Base-by-base conservation (phyloP, 37 sponge, comb jelly and placozoan genomes). In the Petrosia ficiformis region DNA sequence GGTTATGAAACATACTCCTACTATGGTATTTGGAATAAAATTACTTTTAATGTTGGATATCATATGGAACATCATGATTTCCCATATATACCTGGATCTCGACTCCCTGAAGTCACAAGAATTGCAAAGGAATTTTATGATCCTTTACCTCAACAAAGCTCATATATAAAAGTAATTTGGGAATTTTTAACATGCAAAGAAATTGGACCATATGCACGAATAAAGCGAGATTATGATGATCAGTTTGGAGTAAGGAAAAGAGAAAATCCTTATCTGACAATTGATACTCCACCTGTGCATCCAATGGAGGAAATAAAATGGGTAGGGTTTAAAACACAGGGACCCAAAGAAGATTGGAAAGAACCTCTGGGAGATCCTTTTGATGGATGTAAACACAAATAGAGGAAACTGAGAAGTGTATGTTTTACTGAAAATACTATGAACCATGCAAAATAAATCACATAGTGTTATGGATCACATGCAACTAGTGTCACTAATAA, bases 31-130 rank as follows among this genome's bases (percentile, higher is more conserved):
- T 90, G 92, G 89, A 99, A 99, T 86, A 70, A 68, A 57, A 58
- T 99, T 63, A 86, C 97, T 25, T 99, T 92, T 82, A 99, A 99
- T 67, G 99, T 99, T 0, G 99, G 99, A 35, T 99, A 96, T 58
- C 99, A 99, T 86, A 93, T 92, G 80, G 99, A 99, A 77, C 99
- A 99, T 48, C 99, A 99, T 71, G 99, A 99, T 64, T 93, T 99
- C 64, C 99, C 99, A 31, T 93, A 91, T 72, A 90, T 99, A 32
- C 94, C 99, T 42, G 94, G 99, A 24, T 89, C 86, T 32, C 57
- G 85, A 59, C 78, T 99, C 24, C 99, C 99, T 4, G 89, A 93
- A 40, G 96, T 99, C 33, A 90, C 77, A 60, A 77, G 81, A 39
- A 95, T 95, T 39, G 99, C 99, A 21, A 77, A 85, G 0, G 99